These are phyloP conservation scores for Melipona beecheii DNA, from an alignment of 2,888 invertebrate genomes.

Conservation along the genomic window DNA sequence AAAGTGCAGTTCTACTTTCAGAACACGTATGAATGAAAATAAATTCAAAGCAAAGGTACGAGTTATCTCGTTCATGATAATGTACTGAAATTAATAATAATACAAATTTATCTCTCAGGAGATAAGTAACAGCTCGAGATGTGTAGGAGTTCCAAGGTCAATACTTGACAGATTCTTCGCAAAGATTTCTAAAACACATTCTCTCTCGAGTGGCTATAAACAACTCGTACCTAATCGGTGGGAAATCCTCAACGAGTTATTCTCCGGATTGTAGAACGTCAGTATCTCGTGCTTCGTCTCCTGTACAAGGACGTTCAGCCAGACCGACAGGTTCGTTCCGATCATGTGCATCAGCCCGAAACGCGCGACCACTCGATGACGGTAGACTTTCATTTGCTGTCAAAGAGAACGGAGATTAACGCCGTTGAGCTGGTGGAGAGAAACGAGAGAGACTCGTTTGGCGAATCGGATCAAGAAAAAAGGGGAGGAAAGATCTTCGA, in stretches of 20 bases:
- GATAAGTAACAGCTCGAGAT: no score
- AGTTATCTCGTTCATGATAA: no score
- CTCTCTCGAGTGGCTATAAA: conserved; percentile 52
- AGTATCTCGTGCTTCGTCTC: conserved; percentile 98
- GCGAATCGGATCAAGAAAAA: no score
- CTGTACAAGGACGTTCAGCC: conserved; percentile 97
- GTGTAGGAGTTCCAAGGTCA: no score
- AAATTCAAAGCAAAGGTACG: no score
- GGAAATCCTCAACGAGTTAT: conserved; percentile 91
- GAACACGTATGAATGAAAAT: no score
- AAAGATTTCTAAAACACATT: no score
- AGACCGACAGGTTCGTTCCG: conserved; percentile 98
- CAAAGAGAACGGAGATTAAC: conserved; percentile 26
- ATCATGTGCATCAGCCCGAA: conserved; percentile 99
- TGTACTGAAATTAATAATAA: no score
- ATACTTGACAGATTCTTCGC: no score
- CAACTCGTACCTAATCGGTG: conserved; percentile 89
- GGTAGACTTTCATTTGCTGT: conserved; percentile 95
- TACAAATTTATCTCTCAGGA: no score
- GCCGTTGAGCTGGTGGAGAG: not conserved
- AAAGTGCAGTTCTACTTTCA: no score
- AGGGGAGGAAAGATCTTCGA: not conserved
- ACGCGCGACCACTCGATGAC: conserved; percentile 94
- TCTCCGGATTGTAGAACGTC: conserved; percentile 95
- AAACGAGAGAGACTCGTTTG: not conserved